Conservation (phyloP, 2,888 invertebrate genomes). For the Dryomyza anilis region DNA sequence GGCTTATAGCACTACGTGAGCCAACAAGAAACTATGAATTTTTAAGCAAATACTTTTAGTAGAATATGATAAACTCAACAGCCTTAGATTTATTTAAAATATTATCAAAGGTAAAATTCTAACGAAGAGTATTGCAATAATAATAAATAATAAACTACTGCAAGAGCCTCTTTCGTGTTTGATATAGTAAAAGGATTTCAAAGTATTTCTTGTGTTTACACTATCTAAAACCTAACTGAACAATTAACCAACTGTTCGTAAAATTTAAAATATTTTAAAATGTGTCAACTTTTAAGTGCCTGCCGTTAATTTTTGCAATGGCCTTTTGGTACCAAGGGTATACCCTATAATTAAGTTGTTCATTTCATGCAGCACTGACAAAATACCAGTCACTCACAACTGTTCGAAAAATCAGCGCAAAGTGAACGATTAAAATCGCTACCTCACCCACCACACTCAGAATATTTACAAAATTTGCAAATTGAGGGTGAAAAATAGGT, state of each 20-base stretch:
- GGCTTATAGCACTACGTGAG: background rate
- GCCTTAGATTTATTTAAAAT: too few relatives aligned
- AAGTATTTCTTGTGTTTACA: background rate
- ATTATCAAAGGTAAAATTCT: too few relatives aligned
- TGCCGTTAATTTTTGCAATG: background rate
- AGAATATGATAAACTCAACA: background rate
- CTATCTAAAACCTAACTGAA: background rate
- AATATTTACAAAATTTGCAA: constrained; percentile 25
- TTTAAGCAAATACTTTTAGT: background rate
- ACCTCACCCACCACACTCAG: background rate
- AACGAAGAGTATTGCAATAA: too few relatives aligned
- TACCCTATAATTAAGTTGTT: constrained; percentile 11
- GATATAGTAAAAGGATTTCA: background rate
- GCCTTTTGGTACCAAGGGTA: background rate
- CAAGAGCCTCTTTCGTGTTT: background rate
- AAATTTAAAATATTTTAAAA: background rate
- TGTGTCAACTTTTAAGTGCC: background rate
- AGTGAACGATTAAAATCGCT: constrained; percentile 10
- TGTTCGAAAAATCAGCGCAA: background rate
- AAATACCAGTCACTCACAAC: background rate
- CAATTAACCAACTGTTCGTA: constrained; percentile 3
- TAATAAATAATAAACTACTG: too few relatives aligned
- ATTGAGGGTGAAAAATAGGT: constrained; percentile 20
- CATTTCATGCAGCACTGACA: constrained; percentile 1
- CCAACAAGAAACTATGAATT: background rate